These are phyloP conservation scores for Porites rus DNA, from an alignment of 92 coral and sea anemone species.

Conservation along the genomic window DNA sequence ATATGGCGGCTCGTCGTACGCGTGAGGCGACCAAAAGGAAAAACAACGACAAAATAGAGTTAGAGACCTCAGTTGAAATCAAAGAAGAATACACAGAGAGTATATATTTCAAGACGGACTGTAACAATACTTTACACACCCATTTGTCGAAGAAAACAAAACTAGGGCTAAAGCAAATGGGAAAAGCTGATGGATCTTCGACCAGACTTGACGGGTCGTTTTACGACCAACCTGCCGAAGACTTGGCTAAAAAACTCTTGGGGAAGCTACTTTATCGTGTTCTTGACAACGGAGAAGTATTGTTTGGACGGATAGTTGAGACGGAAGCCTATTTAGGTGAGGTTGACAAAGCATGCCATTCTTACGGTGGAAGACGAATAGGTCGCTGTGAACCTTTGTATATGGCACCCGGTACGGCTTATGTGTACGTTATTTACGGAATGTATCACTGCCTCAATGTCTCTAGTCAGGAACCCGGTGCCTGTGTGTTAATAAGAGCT, in stretches of 20 bases:
- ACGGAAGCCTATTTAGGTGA: conserved; percentile 96
- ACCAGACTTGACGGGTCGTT: conserved; percentile 67
- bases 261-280: conserved; percentile 87
- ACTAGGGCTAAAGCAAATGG: background rate
- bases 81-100: conserved; percentile 3
- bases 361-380: conserved; percentile 89
- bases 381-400: conserved; percentile 82
- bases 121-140: background rate
- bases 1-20: conserved; percentile 16
- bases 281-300: conserved; percentile 77
- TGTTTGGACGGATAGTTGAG: conserved; percentile 88
- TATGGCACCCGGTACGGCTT: conserved; percentile 92
- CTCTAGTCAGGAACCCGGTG: conserved; percentile 86
- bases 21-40: conserved; percentile 13
- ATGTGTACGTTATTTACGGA: conserved; percentile 95
- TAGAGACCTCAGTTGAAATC: background rate
- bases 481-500: conserved; percentile 91
- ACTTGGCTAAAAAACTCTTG: conserved; percentile 79
- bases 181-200: background rate
- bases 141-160: background rate
- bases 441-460: conserved; percentile 96
- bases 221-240: conserved; percentile 74
- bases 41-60: background rate
- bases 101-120: conserved; percentile 9
- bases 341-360: conserved; percentile 90